Evolutionary conservation across 2,113 vertebrate genomes (phyloP).

Genomic region (Plecturocebus donacophilus): DNA sequence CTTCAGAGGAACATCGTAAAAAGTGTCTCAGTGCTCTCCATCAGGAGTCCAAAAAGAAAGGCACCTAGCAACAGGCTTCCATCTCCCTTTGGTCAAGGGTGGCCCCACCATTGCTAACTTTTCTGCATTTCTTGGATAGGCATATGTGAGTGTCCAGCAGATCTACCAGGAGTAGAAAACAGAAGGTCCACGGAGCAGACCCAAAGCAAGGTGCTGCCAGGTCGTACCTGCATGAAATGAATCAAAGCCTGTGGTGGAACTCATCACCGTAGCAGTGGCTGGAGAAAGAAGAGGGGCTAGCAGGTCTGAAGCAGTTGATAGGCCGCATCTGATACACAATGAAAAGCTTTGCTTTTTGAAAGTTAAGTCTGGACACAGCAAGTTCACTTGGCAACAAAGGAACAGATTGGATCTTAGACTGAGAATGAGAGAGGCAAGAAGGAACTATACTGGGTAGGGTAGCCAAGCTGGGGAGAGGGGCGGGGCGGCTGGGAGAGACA

Average conservation of each 20-base stretch:
- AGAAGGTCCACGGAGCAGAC: not conserved
- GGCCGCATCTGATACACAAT: not conserved
- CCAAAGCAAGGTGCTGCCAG: not conserved
- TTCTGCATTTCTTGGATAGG: not conserved
- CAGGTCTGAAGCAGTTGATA: not conserved
- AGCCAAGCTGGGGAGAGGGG: not conserved
- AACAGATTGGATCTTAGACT: not conserved
- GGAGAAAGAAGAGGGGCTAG: not conserved
- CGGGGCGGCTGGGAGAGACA: rapidly evolving
- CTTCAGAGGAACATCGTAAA: not conserved
- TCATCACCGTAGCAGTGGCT: not conserved
- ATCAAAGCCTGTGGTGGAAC: not conserved
- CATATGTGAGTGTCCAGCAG: not conserved
- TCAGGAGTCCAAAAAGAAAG: not conserved
- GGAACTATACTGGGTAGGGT: not conserved
- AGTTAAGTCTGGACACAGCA: not conserved
- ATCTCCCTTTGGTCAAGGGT: not conserved
- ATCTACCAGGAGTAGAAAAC: not conserved
- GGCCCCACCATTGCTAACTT: not conserved
- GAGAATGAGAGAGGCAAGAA: not conserved
- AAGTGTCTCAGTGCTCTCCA: not conserved
- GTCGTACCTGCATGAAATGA: not conserved
- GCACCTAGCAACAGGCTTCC: not conserved
- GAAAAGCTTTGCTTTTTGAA: not conserved
- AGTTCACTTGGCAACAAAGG: not conserved